A percentile compares a stretch with the other conserved stretches of the same genome.
Conservation (phyloP, 2,888 invertebrate genomes). For the Choristoneura rosaceana region DNA sequence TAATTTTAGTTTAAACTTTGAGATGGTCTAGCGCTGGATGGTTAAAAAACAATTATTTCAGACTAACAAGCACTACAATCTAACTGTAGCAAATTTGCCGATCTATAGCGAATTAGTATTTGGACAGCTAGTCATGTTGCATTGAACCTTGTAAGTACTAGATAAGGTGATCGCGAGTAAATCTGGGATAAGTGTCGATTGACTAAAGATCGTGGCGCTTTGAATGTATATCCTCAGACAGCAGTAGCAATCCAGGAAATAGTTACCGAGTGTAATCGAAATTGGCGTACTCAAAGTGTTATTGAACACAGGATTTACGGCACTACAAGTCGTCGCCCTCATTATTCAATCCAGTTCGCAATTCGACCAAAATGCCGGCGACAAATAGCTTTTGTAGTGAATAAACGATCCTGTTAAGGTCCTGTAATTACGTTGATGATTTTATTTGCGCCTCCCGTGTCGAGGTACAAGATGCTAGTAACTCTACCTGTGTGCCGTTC, state of each 20-base stretch:
- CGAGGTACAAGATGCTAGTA: no score
- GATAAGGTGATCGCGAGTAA: no score
- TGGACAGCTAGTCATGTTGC: no score
- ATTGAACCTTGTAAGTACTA: no score
- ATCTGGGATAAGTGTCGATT: no score
- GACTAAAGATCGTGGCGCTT: neutral
- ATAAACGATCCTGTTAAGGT: conserved; percentile 49
- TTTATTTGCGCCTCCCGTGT: conserved; percentile 23
- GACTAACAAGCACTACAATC: neutral
- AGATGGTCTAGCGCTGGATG: neutral
- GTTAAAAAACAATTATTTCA: neutral
- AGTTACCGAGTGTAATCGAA: neutral
- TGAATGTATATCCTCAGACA: neutral
- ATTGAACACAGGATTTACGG: conserved; percentile 34
- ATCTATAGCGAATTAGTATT: neutral
- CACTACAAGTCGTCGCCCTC: conserved; percentile 44
- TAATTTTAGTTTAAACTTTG: neutral
- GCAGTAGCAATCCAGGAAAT: neutral
- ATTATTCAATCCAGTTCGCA: conserved; percentile 65
- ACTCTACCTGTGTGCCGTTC: no score
- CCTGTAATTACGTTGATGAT: conserved; percentile 39
- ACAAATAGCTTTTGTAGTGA: conserved; percentile 57
- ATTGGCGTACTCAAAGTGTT: neutral
- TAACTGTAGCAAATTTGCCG: no score
- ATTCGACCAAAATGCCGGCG: conserved; percentile 60